Evolutionary conservation across 2,888 invertebrate species (phyloP).

Genomic region (Lasioglossum lativentre): DNA sequence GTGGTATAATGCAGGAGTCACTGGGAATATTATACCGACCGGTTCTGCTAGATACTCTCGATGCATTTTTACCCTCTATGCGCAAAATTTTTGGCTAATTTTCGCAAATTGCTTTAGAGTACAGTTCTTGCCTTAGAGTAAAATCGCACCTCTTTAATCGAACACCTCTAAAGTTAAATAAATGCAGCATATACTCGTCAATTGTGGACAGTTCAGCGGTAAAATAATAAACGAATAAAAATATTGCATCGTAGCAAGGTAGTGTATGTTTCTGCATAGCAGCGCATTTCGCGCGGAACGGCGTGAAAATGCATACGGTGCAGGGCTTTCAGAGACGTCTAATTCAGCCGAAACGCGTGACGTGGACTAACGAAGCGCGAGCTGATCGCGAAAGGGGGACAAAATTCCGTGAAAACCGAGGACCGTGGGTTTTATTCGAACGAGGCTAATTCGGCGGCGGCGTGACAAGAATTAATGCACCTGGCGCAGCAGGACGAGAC

Average conservation of each 20-base stretch:
- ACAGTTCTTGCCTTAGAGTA: no score
- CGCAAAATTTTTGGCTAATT: no score
- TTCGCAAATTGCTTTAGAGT: no score
- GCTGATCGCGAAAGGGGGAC: background rate
- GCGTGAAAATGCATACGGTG: conserved; percentile 1
- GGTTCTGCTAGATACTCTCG: no score
- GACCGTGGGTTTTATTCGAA: conserved; percentile 33
- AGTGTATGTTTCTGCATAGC: background rate
- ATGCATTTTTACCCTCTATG: no score
- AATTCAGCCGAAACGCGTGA: background rate
- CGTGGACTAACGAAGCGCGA: background rate
- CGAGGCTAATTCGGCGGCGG: conserved; percentile 37
- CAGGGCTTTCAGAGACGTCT: background rate
- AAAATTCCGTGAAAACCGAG: conserved; percentile 19
- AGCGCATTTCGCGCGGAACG: background rate
- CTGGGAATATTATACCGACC: no score
- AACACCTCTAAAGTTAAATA: no score
- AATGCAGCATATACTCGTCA: no score
- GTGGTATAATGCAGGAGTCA: no score
- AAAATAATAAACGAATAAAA: no score
- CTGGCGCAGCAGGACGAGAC: background rate
- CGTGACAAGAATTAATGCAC: conserved; percentile 47
- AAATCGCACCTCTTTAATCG: no score
- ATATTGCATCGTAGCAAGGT: background rate
- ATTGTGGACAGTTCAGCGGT: no score